A percentile compares a stretch with the other conserved stretches of the same genome.
Conservation (phyloP, 92 coral and sea anemone species). For the Phymanthus crucifer region DNA sequence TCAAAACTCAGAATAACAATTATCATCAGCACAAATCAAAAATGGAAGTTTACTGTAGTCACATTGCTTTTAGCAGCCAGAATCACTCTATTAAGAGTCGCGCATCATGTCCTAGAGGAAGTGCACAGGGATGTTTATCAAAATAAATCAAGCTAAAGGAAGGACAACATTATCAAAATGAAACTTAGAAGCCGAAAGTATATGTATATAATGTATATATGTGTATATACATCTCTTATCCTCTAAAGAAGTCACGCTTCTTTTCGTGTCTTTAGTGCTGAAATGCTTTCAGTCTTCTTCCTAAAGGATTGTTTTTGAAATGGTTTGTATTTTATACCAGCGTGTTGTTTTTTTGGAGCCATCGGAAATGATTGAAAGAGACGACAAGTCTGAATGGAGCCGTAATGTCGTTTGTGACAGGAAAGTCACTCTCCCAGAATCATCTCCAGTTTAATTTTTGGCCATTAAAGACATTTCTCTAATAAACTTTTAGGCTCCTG, state of each 20-base stretch:
- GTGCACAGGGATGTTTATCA: neutral
- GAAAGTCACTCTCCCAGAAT: neutral
- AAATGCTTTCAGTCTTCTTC: neutral
- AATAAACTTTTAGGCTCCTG: neutral
- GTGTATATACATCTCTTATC: neutral
- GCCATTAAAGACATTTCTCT: neutral
- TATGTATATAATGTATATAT: neutral
- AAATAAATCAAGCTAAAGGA: conserved; percentile 20
- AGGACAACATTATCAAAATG: neutral
- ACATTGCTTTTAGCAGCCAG: conserved; percentile 7
- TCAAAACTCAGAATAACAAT: conserved; percentile 17
- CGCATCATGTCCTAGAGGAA: neutral
- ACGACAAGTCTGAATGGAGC: conserved; percentile 15
- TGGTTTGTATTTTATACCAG: neutral
- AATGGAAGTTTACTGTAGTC: conserved; percentile 23
- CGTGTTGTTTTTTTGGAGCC: neutral
- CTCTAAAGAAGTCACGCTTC: neutral
- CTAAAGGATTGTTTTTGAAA: neutral
- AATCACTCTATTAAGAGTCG: conserved; percentile 10
- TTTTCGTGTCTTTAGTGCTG: neutral
- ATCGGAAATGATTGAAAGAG: conserved; percentile 23
- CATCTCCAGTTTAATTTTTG: neutral
- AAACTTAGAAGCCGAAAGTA: conserved; percentile 1
- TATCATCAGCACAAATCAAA: conserved; percentile 11
- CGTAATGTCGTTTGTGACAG: neutral